Base-by-base conservation (phyloP, 2,797 vertebrate genomes). In the Sebastes trivittatus region DNA sequence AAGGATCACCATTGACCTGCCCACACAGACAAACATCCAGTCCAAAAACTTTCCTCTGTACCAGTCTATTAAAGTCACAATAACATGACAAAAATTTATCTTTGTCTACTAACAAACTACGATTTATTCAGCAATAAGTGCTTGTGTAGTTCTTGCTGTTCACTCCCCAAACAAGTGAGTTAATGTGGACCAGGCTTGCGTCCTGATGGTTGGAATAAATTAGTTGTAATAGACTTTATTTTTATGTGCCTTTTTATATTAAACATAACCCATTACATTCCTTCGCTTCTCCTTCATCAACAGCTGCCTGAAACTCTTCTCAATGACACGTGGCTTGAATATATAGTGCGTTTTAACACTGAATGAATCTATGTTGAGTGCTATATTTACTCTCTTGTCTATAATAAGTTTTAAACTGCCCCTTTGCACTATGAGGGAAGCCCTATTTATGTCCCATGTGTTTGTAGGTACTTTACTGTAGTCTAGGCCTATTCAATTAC, bases 1-100 rank as follows among this genome's bases (percentile, higher is more conserved):
- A 78, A 20, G 77, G 61, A 77, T 83, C 82, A 81, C 34, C 66
- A 67, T 73, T 86, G 90, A 89, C 82, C 80, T 86, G 86, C 87
- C 63, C 79, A 81, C 68, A 69, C 59, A 69, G 80, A 30, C 38
- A 82, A 75, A 86, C 83, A 84, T 74, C 54, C 46, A 81, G 63
- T 52, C 36, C 63, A 78, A 52, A 87, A 89, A 76, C 72, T 55
- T 76, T 67, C 52, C 54, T 70, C 14, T 60, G 22, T 11, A 9
- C 38, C 54, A 30, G 60, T 49, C 70, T 72, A 1, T 66, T 65
- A 71, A 66, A 66, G 22, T 76, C 64, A 67, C 4, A 14, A 46
- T 42, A 18, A 54, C n/a, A 18, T 58, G n/a, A 25, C 27, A 27
- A n/a, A 56, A 25, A 29, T 1, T 16, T 13, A 10, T 59, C 11